Evolutionary conservation across 2,888 invertebrate species (phyloP).

Genomic region (Synanthedon andrenaeformis): DNA sequence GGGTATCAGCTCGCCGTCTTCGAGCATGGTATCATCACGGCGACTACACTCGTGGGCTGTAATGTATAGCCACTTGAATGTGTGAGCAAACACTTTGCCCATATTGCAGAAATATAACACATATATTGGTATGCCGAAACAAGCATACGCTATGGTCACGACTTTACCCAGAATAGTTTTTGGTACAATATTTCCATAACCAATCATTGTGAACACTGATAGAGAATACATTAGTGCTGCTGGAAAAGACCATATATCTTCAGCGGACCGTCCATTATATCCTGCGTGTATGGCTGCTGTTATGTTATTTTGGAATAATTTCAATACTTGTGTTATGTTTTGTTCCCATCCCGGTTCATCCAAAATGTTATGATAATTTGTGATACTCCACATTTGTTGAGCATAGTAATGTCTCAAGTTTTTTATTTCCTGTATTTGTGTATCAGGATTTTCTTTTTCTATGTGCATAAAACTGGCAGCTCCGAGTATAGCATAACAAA

Average conservation of each 20-base stretch:
- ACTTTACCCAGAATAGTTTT: slow-evolving; percentile 86
- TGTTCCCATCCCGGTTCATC: slow-evolving; percentile 74
- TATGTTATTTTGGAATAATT: slow-evolving; percentile 76
- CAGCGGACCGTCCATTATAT: slow-evolving; percentile 77
- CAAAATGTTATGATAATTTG: slow-evolving; percentile 75
- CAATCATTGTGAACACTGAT: slow-evolving; percentile 92
- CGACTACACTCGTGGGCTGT: slow-evolving; percentile 80
- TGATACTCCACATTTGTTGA: slow-evolving; percentile 76
- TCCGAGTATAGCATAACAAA: slow-evolving; percentile 88
- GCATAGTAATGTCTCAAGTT: slow-evolving; percentile 70
- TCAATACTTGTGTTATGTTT: slow-evolving; percentile 73
- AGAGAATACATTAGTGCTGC: slow-evolving; percentile 90
- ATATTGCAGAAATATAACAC: slow-evolving; percentile 90
- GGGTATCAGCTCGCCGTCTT: slow-evolving; percentile 60
- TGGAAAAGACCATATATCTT: slow-evolving; percentile 87
- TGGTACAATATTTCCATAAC: slow-evolving; percentile 89
- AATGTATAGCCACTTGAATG: slow-evolving; percentile 84
- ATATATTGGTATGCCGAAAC: slow-evolving; percentile 89
- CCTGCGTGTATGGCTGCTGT: slow-evolving; percentile 76
- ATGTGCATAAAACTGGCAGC: slow-evolving; percentile 85
- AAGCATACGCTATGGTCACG: slow-evolving; percentile 86
- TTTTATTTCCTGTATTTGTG: slow-evolving; percentile 60
- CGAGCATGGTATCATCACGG: slow-evolving; percentile 49
- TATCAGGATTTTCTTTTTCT: slow-evolving; percentile 73
- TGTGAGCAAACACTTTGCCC: slow-evolving; percentile 86